These are phyloP conservation scores for Vipera latastei DNA, from an alignment of 2,797 vertebrate genomes.

Conservation along the genomic window DNA sequence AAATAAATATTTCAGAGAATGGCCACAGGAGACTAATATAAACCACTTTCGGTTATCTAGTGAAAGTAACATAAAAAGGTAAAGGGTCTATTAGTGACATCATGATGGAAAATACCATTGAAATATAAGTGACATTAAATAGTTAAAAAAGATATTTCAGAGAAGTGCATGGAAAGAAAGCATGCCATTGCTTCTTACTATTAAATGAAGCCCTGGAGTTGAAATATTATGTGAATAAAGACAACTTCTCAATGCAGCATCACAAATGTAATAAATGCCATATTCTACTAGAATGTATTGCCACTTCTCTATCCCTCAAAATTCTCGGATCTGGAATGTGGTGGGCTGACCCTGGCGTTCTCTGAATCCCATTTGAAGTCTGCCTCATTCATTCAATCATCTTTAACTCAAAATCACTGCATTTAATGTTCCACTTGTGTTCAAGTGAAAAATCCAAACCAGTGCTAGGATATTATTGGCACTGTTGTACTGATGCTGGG, in stretches of 20 bases:
- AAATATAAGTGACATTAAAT: neutral
- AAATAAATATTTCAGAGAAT: slow-evolving; percentile 27
- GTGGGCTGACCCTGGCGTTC: neutral
- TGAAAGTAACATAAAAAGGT: neutral
- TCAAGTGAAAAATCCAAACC: neutral
- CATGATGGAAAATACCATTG: neutral
- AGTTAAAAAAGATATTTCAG: neutral
- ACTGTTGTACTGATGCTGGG: neutral
- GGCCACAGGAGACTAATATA: slow-evolving; percentile 7
- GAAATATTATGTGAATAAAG: neutral
- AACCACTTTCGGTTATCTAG: slow-evolving; percentile 4
- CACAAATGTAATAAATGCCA: neutral
- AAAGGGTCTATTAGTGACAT: neutral
- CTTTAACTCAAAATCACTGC: neutral
- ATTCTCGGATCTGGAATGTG: neutral
- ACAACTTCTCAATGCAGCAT: neutral
- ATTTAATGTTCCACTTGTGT: neutral
- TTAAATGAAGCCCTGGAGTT: neutral
- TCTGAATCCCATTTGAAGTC: neutral
- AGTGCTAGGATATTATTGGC: neutral
- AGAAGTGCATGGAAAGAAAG: neutral
- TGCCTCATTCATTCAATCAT: neutral
- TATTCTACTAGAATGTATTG: neutral
- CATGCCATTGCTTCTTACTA: neutral
- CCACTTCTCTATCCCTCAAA: neutral